Percentiles rank a stretch among this genome's conserved stretches.
These are phyloP conservation scores for Ophion ventricosus DNA, from an alignment of 2,888 invertebrate genomes.

Conservation along the genomic window DNA sequence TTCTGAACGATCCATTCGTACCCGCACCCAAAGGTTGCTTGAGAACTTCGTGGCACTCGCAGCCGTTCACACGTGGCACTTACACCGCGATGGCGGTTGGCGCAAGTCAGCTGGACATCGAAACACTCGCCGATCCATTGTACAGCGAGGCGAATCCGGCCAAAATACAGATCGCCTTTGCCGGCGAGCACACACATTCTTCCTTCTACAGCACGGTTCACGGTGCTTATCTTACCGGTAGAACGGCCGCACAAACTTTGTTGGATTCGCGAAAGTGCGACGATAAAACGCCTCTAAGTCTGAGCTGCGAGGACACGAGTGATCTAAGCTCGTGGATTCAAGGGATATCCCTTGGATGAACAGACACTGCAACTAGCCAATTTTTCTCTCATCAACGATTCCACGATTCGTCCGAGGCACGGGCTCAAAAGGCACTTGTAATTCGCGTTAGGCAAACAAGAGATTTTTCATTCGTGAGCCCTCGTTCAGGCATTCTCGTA, in stretches of 20 bases:
- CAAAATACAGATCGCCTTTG: slow-evolving; percentile 89
- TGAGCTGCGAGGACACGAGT: slow-evolving; percentile 90
- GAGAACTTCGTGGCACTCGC: slow-evolving; percentile 94
- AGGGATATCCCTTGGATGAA: slow-evolving; percentile 90
- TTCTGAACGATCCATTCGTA: slow-evolving; percentile 95
- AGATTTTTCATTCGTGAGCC: too few species aligned
- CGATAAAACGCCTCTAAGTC: slow-evolving; percentile 87
- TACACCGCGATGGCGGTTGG: slow-evolving; percentile 96
- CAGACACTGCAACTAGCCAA: slow-evolving; percentile 1
- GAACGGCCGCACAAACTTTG: slow-evolving; percentile 91
- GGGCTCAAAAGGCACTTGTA: not conserved
- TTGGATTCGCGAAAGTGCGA: slow-evolving; percentile 85
- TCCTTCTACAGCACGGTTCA: slow-evolving; percentile 98
- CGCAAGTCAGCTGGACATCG: slow-evolving; percentile 94
- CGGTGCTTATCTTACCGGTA: slow-evolving; percentile 95
- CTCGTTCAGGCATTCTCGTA: too few species aligned
- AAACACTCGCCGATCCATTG: slow-evolving; percentile 93
- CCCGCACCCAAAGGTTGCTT: slow-evolving; percentile 94
- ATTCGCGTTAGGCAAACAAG: too few species aligned
- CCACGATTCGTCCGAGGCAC: slow-evolving; percentile 9
- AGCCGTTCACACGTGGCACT: slow-evolving; percentile 93
- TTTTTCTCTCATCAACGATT: slow-evolving; percentile 23
- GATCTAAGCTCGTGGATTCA: slow-evolving; percentile 95
- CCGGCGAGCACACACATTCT: slow-evolving; percentile 97
- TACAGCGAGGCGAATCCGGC: slow-evolving; percentile 88